Conservation (phyloP, 2,888 invertebrate genomes). For the Helicoverpa assulta region DNA sequence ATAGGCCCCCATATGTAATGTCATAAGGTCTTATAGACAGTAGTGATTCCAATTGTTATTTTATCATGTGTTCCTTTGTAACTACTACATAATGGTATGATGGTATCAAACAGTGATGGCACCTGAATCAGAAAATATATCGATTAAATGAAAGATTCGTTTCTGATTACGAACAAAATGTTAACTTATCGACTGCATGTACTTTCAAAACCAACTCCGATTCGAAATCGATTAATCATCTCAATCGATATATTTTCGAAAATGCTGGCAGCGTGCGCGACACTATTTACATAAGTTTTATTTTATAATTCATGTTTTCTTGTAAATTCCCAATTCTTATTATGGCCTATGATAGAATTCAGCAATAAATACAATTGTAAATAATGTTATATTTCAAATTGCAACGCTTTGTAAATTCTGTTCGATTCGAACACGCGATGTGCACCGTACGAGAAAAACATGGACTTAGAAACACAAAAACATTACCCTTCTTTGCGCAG, state of each 20-base stretch:
- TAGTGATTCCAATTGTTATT: no score
- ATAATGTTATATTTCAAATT: conserved; percentile 66
- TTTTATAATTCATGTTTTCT: conserved; percentile 52
- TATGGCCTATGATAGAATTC: conserved; percentile 73
- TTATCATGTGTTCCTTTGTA: no score
- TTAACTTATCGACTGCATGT: conserved; percentile 6
- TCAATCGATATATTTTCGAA: conserved; percentile 35
- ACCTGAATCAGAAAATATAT: conserved; percentile 18
- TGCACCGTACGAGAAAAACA: conserved; percentile 46
- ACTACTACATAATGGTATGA: no score
- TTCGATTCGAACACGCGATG: conserved; percentile 53
- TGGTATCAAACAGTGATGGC: not conserved
- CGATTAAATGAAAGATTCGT: conserved; percentile 15
- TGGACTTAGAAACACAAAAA: conserved; percentile 54
- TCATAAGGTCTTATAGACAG: no score
- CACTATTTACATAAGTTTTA: conserved; percentile 45
- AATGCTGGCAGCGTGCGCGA: conserved; percentile 26
- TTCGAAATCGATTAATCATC: not conserved
- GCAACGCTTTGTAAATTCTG: conserved; percentile 59
- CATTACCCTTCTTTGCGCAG: no score
- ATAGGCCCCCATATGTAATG: no score
- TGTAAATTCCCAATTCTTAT: conserved; percentile 57
- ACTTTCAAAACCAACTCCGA: not conserved
- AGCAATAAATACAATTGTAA: conserved; percentile 74
- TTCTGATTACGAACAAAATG: conserved; percentile 15